phyloP scores from a whole-genome alignment of 1,140 invertebrate species.

The Anagrus nilaparvatae region DNA sequence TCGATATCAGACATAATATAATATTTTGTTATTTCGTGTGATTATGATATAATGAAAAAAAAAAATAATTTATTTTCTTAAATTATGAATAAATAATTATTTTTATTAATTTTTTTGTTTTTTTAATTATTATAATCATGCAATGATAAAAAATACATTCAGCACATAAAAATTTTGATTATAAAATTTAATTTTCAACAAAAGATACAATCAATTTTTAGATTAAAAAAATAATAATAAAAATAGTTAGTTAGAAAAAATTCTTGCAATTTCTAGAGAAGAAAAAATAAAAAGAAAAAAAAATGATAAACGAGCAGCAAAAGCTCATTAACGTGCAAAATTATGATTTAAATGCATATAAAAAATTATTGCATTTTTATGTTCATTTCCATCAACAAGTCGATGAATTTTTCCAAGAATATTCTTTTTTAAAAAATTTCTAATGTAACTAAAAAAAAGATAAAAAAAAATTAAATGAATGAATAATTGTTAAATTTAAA shows the following conservation, averaged over 20 bases:
- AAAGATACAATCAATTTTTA: too few relatives aligned
- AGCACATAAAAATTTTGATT: too few relatives aligned
- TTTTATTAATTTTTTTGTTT: too few relatives aligned
- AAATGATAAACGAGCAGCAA: slow-evolving; percentile 19
- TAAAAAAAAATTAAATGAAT: not conserved
- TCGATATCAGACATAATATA: slow-evolving; percentile 36
- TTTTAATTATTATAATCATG: not conserved
- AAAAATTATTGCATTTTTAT: not conserved
- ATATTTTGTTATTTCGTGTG: slow-evolving; percentile 12
- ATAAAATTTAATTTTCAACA: too few relatives aligned
- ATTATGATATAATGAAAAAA: slow-evolving; percentile 12
- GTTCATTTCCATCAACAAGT: slow-evolving; percentile 22
- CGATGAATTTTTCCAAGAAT: slow-evolving; percentile 22
- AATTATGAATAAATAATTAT: not conserved
- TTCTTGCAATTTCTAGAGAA: slow-evolving; percentile 2
- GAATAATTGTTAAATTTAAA: slow-evolving; percentile 1
- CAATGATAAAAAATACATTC: too few relatives aligned
- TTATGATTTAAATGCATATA: slow-evolving; percentile 15
- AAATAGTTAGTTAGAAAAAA: slow-evolving; percentile 12
- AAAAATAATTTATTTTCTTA: not conserved
- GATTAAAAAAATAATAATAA: too few relatives aligned
- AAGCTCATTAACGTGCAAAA: slow-evolving; percentile 34
- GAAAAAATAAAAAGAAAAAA: slow-evolving; percentile 9
- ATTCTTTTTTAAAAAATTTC: not conserved
- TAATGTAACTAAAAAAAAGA: slow-evolving; percentile 1